These are phyloP conservation scores for Platygyra sinensis DNA, from an alignment of 64 coral and sea anemone species.

Conservation along the genomic window DNA sequence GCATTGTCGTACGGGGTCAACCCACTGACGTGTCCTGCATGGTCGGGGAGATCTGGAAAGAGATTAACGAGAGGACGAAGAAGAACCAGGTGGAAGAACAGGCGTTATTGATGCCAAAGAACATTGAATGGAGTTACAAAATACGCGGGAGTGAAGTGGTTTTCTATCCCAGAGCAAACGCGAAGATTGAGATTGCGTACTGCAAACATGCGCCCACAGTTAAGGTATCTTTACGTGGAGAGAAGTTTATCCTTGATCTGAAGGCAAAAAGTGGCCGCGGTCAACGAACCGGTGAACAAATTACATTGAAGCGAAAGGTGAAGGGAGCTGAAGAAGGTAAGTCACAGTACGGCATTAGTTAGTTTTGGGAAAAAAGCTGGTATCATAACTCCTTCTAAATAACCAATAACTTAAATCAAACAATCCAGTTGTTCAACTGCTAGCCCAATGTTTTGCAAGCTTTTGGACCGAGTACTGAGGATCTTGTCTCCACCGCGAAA, in stretches of 20 bases:
- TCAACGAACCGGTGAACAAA: background rate
- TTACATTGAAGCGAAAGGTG: background rate
- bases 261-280: background rate
- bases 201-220: background rate
- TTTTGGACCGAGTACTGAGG: too few species aligned
- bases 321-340: background rate
- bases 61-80: constrained; percentile 35
- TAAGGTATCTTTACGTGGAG: background rate
- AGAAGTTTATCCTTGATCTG: background rate
- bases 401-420: background rate
- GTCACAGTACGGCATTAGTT: background rate
- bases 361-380: background rate
- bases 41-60: constrained; percentile 44
- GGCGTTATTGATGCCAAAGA: background rate
- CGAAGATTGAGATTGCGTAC: background rate
- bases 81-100: background rate
- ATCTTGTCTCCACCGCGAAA: too few species aligned
- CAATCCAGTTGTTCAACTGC: too few species aligned
- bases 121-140: background rate
- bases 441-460: too few species aligned
- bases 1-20: constrained; percentile 50
- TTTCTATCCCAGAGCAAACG: background rate
- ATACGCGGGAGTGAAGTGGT: background rate
- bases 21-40: constrained; percentile 51
- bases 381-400: background rate